phyloP scores from a whole-genome alignment of 1,140 invertebrate species.

The Sarcophaga bullata region DNA sequence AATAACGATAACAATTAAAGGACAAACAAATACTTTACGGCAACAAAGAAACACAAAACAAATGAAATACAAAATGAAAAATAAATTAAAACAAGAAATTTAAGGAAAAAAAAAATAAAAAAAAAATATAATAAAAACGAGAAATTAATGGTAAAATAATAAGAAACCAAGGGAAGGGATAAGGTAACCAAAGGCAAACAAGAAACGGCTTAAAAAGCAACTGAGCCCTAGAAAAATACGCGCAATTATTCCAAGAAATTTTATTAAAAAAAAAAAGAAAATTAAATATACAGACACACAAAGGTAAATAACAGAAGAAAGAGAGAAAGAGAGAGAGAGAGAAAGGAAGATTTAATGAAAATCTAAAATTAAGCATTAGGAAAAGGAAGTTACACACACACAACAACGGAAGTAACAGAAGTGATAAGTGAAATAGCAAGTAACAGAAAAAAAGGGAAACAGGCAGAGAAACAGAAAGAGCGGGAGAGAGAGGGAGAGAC shows the following conservation, averaged over 20 bases:
- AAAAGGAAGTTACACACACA: too few relatives aligned
- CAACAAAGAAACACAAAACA: too few relatives aligned
- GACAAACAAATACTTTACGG: too few relatives aligned
- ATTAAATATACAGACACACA: neutral
- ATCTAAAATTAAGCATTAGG: constrained; percentile 3
- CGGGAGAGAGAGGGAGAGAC: neutral
- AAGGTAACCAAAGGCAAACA: neutral
- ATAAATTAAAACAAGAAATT: too few relatives aligned
- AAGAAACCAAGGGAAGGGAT: neutral
- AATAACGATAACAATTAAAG: too few relatives aligned
- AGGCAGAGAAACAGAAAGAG: neutral
- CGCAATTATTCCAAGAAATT: neutral
- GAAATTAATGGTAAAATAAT: neutral
- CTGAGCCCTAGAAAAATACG: neutral
- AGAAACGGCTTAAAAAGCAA: neutral
- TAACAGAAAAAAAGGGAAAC: neutral
- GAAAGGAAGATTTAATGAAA: neutral
- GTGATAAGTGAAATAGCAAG: neutral
- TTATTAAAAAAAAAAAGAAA: neutral
- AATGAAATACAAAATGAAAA: too few relatives aligned
- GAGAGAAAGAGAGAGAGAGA: neutral
- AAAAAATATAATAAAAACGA: neutral
- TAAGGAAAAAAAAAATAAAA: neutral
- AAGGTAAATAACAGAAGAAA: neutral
- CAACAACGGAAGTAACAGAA: neutral